Evolutionary conservation across 2,797 vertebrate species (phyloP), one percentile per base, ranked within the genome.

Genomic region (Danio kyathit): DNA sequence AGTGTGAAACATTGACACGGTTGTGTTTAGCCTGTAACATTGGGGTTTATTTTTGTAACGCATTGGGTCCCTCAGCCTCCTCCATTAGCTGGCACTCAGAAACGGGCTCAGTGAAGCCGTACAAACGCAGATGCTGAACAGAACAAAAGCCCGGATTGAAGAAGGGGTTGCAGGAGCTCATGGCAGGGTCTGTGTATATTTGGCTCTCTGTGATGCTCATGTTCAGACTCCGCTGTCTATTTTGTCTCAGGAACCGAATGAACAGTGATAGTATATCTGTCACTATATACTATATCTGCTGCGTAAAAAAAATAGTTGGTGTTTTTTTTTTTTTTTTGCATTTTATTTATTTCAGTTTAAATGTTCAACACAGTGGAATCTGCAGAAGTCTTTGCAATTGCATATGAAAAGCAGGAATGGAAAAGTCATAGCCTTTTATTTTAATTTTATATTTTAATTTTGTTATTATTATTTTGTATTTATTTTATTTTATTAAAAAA

Each of bases 121-220:
- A 70, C 81, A 85, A 82, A 82, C 78, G 69, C 84, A 90, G 86
- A 85, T 90, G 87, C 80, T 88, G 61, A 17, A 54, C 80, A 84
- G 81, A 88, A 82, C 76, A 82, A 86, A 82, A 77, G 67, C 78
- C 56, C 3, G 19, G 56, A 80, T 64, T 79, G 73, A 71, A 72
- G 78, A 73, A 48, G 43, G 66, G 41, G 48, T 14, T 40, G 46
- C 72, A 65, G 63, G 14, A 71, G 54, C 16, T 21, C 56, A 64
- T 76, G 51, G 49, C 65, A 70, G 73, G 61, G 73, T 60, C 71
- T 74, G 44, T 69, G 59, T 69, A 70, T 60, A 69, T 76, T 71
- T 63, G 74, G 74, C 74, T 66, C 49, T 54, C 43, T 29, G 41
- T 76, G 21, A 49, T 73, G 21, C 49, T 38, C n/a, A 38, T 11